Conservation (phyloP, 2,888 invertebrate species). For the Meteorus cinctellus region DNA sequence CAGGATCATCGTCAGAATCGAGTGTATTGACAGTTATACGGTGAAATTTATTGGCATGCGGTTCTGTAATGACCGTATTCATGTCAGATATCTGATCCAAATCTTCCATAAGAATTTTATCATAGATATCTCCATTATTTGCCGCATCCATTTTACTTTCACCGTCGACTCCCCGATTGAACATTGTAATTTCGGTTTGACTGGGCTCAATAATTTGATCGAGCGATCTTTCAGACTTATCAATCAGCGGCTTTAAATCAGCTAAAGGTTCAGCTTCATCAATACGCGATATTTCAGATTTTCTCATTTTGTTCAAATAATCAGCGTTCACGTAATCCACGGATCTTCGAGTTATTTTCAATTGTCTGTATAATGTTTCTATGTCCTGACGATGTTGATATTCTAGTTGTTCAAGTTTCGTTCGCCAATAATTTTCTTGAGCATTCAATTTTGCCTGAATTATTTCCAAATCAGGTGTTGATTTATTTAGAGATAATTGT, state of each 20-base stretch:
- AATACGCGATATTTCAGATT: conserved; percentile 57
- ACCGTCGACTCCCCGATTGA: not conserved
- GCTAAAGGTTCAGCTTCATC: conserved; percentile 48
- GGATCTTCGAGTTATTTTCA: conserved; percentile 63
- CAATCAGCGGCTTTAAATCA: conserved; percentile 60
- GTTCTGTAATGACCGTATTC: not conserved
- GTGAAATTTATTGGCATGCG: no score
- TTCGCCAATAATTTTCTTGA: conserved; percentile 69
- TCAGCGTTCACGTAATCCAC: conserved; percentile 60
- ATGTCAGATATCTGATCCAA: not conserved
- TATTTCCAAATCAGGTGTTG: conserved; percentile 62
- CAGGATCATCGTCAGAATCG: not conserved
- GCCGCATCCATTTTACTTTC: not conserved
- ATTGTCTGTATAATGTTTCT: conserved; percentile 62
- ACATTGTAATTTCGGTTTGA: conserved; percentile 33
- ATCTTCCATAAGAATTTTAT: not conserved
- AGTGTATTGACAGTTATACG: not conserved
- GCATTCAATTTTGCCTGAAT: conserved; percentile 61
- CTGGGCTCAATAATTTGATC: conserved; percentile 44
- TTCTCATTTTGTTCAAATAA: conserved; percentile 64
- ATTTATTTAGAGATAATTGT: conserved; percentile 58
- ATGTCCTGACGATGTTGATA: conserved; percentile 64
- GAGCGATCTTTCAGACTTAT: conserved; percentile 51
- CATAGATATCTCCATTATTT: not conserved
- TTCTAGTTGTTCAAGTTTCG: conserved; percentile 67